Percentiles rank a stretch among this genome's conserved stretches.
phyloP scores from a whole-genome alignment of 37 sponge, comb jelly and placozoan genomes.

The Bolinopsis microptera region DNA sequence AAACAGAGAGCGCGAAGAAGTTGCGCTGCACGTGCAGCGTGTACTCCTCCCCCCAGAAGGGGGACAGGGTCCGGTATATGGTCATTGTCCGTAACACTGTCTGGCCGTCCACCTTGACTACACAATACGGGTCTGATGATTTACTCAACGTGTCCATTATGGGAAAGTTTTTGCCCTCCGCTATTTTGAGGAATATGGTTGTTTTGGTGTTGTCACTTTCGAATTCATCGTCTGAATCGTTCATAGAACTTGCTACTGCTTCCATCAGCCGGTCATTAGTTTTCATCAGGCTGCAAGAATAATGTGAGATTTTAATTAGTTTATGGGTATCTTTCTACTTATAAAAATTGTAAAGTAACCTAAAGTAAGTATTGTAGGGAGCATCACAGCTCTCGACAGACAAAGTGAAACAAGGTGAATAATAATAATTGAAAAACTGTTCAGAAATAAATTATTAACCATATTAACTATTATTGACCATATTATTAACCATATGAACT shows the following conservation, averaged over 20 bases:
- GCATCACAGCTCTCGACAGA: no score
- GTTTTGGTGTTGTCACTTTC: slow-evolving; percentile 1
- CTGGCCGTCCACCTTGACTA: slow-evolving; percentile 53
- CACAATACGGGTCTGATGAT: slow-evolving; percentile 5
- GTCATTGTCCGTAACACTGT: slow-evolving; percentile 74
- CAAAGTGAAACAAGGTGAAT: no score
- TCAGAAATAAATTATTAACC: no score
- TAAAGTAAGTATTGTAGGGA: no score
- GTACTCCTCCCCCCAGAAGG: slow-evolving; percentile 94
- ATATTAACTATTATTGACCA: no score
- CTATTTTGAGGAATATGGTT: slow-evolving; percentile 24
- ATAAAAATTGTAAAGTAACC: no score
- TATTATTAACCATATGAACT: no score
- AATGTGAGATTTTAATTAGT: no score
- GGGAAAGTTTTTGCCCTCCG: slow-evolving; percentile 50
- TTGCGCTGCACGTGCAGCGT: slow-evolving; percentile 79
- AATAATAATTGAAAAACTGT: no score
- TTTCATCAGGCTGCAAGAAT: no score
- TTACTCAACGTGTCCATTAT: slow-evolving; percentile 25
- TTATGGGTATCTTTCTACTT: no score
- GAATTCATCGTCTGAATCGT: slow-evolving; percentile 30
- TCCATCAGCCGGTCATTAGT: not conserved
- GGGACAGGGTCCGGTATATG: slow-evolving; percentile 76
- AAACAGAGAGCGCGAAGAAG: slow-evolving; percentile 78
- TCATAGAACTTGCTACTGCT: not conserved